A percentile compares a stretch with the other conserved stretches of the same genome.
These are phyloP conservation scores for Amphiprion clarkii DNA, from an alignment of 2,797 vertebrate genomes.

Conservation along the genomic window DNA sequence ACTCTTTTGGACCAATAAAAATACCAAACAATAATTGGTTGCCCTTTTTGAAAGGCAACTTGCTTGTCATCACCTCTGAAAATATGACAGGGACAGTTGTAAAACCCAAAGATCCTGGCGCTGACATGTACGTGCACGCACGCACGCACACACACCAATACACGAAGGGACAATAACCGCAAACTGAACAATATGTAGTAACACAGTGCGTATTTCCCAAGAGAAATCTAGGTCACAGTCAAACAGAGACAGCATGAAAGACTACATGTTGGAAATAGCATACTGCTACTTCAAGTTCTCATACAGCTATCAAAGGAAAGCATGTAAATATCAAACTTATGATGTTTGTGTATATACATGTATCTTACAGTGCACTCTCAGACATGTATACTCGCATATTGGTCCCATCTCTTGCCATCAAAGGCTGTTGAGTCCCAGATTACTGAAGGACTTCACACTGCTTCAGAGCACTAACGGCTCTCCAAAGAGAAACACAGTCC, in stretches of 20 bases:
- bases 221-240: conserved; percentile 77
- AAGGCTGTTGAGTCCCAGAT: conserved; percentile 55
- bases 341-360: conserved; percentile 8
- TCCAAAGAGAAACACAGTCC: conserved; percentile 60
- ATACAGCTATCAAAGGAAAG: conserved; percentile 47
- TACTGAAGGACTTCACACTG: conserved; percentile 56
- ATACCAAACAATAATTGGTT: conserved; percentile 75
- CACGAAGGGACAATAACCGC: conserved; percentile 52
- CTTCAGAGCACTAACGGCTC: conserved; percentile 43
- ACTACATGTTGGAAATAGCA: conserved; percentile 51
- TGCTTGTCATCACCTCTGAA: conserved; percentile 79
- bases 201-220: conserved; percentile 52
- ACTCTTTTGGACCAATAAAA: conserved; percentile 80
- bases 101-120: conserved; percentile 66
- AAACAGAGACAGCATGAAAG: conserved; percentile 54
- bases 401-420: conserved; percentile 50
- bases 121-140: conserved; percentile 7
- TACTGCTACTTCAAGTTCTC: conserved; percentile 35
- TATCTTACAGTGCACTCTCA: conserved; percentile 6
- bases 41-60: conserved; percentile 56
- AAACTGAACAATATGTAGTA: conserved; percentile 67
- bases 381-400: conserved; percentile 47
- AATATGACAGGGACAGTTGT: conserved; percentile 72
- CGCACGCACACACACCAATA: conserved; percentile 26
- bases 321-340: conserved; percentile 23